Conservation (phyloP, 2,113 vertebrate species). For the Aphyosemion australe region DNA sequence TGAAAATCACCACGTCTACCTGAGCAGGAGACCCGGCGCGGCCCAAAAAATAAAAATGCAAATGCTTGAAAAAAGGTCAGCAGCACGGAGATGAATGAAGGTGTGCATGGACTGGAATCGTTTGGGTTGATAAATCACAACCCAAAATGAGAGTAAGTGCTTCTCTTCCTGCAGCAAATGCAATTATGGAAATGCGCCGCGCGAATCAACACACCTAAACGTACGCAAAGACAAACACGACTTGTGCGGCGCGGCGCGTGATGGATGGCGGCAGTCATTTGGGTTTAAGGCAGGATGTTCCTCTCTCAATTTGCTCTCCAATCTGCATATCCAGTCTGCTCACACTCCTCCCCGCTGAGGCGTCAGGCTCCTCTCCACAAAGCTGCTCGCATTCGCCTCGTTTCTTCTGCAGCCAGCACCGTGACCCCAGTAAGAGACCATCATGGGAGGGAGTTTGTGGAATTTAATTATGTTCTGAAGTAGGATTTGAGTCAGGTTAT, state of each 20-base stretch:
- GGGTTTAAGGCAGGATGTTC: slow-evolving; percentile 60
- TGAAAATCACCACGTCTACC: slow-evolving; percentile 12
- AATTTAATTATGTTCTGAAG: slow-evolving; percentile 42
- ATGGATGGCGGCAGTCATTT: slow-evolving; percentile 68
- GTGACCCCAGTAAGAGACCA: slow-evolving; percentile 20
- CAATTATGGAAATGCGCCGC: slow-evolving; percentile 74
- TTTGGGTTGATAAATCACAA: slow-evolving; percentile 70
- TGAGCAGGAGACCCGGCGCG: neutral
- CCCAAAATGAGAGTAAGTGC: slow-evolving; percentile 69
- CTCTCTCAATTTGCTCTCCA: slow-evolving; percentile 69
- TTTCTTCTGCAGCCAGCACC: slow-evolving; percentile 35
- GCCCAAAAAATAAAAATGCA: slow-evolving; percentile 32
- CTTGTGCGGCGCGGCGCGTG: slow-evolving; percentile 32
- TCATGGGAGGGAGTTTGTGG: slow-evolving; percentile 35
- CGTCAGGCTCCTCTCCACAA: slow-evolving; percentile 28
- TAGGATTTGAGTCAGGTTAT: neutral
- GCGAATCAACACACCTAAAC: slow-evolving; percentile 63
- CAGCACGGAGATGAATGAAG: slow-evolving; percentile 61
- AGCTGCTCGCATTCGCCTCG: slow-evolving; percentile 26
- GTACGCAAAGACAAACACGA: slow-evolving; percentile 57
- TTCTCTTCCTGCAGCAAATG: slow-evolving; percentile 66
- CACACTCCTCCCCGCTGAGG: slow-evolving; percentile 20
- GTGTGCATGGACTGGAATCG: slow-evolving; percentile 62
- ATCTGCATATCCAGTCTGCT: slow-evolving; percentile 61
- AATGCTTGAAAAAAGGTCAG: slow-evolving; percentile 61